Evolutionary conservation across 2,797 vertebrate species (phyloP).

Genomic region (Halcyon leucocephala): DNA sequence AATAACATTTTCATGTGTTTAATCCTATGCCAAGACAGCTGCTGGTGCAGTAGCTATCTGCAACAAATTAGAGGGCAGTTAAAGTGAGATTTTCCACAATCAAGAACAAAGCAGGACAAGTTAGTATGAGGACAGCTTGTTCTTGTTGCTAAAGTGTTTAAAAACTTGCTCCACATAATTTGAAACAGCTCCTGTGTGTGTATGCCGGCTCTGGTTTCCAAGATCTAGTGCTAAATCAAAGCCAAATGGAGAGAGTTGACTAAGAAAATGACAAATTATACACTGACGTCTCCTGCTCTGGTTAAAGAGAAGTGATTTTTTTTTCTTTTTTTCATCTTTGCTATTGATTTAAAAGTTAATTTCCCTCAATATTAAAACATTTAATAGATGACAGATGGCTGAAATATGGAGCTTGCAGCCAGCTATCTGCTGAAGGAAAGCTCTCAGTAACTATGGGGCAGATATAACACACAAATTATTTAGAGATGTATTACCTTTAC

Average conservation of each 20-base stretch:
- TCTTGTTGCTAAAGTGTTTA: slow-evolving; percentile 88
- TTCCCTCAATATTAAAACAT: slow-evolving; percentile 73
- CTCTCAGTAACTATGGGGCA: slow-evolving; percentile 37
- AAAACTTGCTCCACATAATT: slow-evolving; percentile 85
- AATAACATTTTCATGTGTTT: slow-evolving; percentile 79
- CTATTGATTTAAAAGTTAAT: slow-evolving; percentile 76
- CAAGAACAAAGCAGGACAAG: slow-evolving; percentile 87
- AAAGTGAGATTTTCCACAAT: slow-evolving; percentile 89
- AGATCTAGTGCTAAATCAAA: slow-evolving; percentile 78
- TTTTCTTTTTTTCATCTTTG: neutral
- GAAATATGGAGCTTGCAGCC: slow-evolving; percentile 45
- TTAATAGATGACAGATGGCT: slow-evolving; percentile 67
- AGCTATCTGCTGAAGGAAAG: slow-evolving; percentile 43
- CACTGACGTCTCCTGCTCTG: slow-evolving; percentile 59
- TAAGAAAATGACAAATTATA: slow-evolving; percentile 80
- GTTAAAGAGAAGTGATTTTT: slow-evolving; percentile 17
- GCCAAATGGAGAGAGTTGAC: slow-evolving; percentile 76
- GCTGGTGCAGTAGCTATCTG: slow-evolving; percentile 84
- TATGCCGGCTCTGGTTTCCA: slow-evolving; percentile 66
- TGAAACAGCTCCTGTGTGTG: slow-evolving; percentile 81
- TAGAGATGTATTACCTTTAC: slow-evolving; percentile 64
- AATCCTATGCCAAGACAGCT: slow-evolving; percentile 84
- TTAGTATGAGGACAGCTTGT: slow-evolving; percentile 86
- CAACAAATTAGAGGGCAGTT: slow-evolving; percentile 86
- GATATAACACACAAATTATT: slow-evolving; percentile 64